Evolutionary conservation across 1,140 invertebrate genomes (phyloP).

Genomic region (Sminthurinus signatus): DNA sequence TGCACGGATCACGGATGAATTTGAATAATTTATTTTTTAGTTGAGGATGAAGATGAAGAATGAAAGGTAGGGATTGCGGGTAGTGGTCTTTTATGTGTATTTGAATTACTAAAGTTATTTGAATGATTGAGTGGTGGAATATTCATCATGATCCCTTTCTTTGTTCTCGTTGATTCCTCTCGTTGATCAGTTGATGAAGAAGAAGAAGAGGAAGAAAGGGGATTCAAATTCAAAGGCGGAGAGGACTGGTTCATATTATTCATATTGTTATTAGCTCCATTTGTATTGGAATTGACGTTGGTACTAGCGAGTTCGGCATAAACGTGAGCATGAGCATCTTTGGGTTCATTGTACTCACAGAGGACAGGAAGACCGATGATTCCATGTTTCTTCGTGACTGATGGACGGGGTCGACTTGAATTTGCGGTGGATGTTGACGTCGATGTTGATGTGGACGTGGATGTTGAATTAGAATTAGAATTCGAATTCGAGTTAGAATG

Average conservation of each 20-base stretch:
- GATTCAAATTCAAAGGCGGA: neutral
- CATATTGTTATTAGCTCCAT: neutral
- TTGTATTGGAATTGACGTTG: neutral
- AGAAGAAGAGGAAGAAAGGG: neutral
- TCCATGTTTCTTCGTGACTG: constrained; percentile 45
- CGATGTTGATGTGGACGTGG: no score
- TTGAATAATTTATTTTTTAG: no score
- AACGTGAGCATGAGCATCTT: constrained; percentile 56
- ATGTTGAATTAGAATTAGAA: no score
- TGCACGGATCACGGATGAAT: no score
- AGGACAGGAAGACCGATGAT: constrained; percentile 45
- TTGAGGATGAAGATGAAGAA: no score
- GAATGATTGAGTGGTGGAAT: neutral
- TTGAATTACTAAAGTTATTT: no score
- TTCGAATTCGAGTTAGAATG: no score
- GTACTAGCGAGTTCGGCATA: constrained; percentile 55
- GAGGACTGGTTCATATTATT: neutral
- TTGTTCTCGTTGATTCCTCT: no score
- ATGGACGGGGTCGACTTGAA: constrained; percentile 42
- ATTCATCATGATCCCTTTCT: no score
- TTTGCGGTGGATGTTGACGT: neutral
- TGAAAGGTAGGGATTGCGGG: neutral
- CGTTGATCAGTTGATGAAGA: neutral
- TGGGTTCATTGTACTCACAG: constrained; percentile 65
- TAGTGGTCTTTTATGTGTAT: neutral